Conservation (phyloP, 1,140 invertebrate genomes). For the Trinorchestia longiramus region DNA sequence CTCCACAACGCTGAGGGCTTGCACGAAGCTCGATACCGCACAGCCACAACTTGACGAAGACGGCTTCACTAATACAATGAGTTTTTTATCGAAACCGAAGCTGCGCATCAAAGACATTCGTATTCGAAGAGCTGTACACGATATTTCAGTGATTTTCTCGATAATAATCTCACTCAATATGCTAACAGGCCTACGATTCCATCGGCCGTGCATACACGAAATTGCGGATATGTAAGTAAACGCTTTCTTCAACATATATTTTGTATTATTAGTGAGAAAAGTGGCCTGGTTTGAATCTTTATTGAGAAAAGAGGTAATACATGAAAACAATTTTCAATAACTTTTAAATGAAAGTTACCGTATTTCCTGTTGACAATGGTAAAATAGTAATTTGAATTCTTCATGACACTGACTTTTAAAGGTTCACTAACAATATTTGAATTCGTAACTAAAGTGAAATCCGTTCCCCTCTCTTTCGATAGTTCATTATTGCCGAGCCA, state of each 20-base stretch:
- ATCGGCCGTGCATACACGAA: not conserved
- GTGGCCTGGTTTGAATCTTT: not conserved
- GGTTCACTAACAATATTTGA: too few species aligned
- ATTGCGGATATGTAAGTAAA: not conserved
- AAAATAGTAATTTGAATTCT: not conserved
- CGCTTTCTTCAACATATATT: not conserved
- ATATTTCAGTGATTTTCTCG: not conserved
- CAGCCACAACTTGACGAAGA: not conserved
- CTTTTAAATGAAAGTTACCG: not conserved
- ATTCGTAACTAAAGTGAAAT: too few species aligned
- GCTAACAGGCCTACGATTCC: not conserved
- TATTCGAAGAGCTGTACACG: not conserved
- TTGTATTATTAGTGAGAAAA: not conserved
- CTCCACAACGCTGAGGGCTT: not conserved
- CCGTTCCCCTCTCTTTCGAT: too few species aligned
- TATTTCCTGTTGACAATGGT: not conserved
- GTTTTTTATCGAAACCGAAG: not conserved
- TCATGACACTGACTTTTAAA: too few species aligned
- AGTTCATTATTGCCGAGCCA: too few species aligned
- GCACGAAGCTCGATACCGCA: not conserved
- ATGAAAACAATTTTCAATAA: not conserved
- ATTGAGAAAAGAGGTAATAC: not conserved
- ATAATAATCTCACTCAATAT: not conserved
- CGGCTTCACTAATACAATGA: slow-evolving; percentile 3
- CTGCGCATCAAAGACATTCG: not conserved